Evolutionary conservation across 2,113 vertebrate species (phyloP), one percentile per base, ranked within the genome.

Genomic region (Hassar affinis): DNA sequence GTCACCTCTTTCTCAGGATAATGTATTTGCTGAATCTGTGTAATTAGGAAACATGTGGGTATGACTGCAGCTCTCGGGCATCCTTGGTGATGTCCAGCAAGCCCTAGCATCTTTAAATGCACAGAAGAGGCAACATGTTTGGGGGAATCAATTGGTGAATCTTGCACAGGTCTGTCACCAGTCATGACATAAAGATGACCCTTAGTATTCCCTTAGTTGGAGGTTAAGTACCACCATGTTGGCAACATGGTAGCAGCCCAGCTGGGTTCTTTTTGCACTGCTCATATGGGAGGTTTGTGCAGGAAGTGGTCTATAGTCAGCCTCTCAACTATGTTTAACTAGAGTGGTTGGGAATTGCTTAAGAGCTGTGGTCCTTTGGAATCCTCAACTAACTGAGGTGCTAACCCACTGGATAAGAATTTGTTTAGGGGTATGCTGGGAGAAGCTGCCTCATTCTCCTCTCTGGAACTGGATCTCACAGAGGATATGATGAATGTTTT

Each of bases 241-340:
- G 18, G 30, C 74, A 77, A 56, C 15, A 51, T 49, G 38, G 66
- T 20, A 45, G 66, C 20, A 74, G 45, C 45, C 38, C 27, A 54
- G 56, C 18, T 56, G 11, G 51, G 11, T 77, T 22, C 11, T 25
- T 25, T 77, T 77, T 77, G 4, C 9, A 20, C 10, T 76, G 74
- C 9, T 54, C 18, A 5, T 38, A 22, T 38, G 74, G 18, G 30
- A 38, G 51, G 4, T 77, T 56, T 56, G 51, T 35, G 51, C 51
- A 54, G 30, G 74, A 76, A 56, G 74, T 52, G 74, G 74, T 56
- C 74, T 77, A 10, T 77, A 38, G 51, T 77, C 17, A 77, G 33
- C 51, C 8, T 77, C 20, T 77, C 33, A 77, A 11, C 11, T 11
- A 56, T 77, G 74, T 38, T 77, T 56, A 77, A 30, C 33, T 56